Evolutionary conservation across 2,113 vertebrate genomes (phyloP).

Genomic region (Rhizomys pruinosus): DNA sequence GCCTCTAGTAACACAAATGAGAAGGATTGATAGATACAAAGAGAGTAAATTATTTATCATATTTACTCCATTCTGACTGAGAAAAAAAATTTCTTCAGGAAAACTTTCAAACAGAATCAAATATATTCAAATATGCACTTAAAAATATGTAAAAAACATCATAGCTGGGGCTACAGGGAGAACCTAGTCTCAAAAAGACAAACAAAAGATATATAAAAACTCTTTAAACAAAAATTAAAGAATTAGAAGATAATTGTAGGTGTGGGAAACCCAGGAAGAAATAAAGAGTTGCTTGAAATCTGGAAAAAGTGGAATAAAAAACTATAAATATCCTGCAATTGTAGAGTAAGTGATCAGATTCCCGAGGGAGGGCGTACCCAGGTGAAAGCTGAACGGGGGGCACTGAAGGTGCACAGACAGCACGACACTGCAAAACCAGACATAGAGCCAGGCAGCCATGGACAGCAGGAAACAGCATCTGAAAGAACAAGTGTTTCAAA

Average conservation of each 20-base stretch:
- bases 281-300: neutral
- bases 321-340: neutral
- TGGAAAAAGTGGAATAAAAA: neutral
- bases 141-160: neutral
- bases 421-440: neutral
- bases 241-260: neutral
- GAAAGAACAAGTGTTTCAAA: neutral
- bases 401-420: neutral
- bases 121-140: neutral
- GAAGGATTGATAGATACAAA: no score
- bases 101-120: neutral
- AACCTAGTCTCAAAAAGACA: no score
- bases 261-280: neutral
- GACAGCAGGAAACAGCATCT: neutral
- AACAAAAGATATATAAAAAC: no score
- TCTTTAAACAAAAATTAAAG: neutral
- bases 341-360: neutral
- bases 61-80: neutral
- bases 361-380: neutral
- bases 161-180: no score
- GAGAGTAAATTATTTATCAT: no score
- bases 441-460: neutral
- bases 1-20: fast-evolving
- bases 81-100: neutral
- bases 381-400: neutral